Percentiles rank a stretch among this genome's conserved stretches.
These are phyloP conservation scores for Pogonocichla stellata DNA, from an alignment of 2,113 vertebrate genomes.

Conservation along the genomic window DNA sequence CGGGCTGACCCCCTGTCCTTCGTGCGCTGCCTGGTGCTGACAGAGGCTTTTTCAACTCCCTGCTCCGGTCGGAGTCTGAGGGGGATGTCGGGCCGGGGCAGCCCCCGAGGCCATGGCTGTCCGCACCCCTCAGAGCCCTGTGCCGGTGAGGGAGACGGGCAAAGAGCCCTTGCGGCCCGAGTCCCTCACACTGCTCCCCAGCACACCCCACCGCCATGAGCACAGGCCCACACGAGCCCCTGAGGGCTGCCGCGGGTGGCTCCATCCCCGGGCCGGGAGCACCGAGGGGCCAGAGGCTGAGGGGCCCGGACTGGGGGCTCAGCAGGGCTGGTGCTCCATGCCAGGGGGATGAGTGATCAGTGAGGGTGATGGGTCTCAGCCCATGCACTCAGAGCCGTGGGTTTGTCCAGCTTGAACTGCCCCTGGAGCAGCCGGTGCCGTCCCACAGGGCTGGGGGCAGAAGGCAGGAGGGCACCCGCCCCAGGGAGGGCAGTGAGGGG, in stretches of 20 bases:
- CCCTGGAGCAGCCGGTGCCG: background rate
- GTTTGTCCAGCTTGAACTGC: too few species aligned
- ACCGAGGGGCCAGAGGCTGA: too few species aligned
- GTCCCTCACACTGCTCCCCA: fast-evolving
- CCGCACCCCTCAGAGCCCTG: background rate
- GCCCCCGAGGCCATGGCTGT: fast-evolving
- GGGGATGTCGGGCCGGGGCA: background rate
- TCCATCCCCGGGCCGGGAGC: too few species aligned
- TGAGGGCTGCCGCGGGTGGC: fast-evolving
- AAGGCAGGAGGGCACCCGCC: background rate
- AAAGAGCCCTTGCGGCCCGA: fast-evolving
- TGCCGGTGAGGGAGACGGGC: too few species aligned
- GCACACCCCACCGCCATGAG: fast-evolving
- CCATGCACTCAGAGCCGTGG: fast-evolving
- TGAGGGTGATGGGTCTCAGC: background rate
- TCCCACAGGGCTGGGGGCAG: background rate
- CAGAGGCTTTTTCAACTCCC: background rate
- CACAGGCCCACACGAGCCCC: background rate
- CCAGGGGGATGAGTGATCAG: background rate
- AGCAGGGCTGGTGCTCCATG: background rate
- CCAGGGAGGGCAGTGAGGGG: background rate
- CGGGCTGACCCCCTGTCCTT: background rate
- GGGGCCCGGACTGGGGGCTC: background rate
- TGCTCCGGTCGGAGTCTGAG: background rate
- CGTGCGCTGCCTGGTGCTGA: too few species aligned